Conservation (phyloP, 2,797 vertebrate species). For the Margarornis squamiger region DNA sequence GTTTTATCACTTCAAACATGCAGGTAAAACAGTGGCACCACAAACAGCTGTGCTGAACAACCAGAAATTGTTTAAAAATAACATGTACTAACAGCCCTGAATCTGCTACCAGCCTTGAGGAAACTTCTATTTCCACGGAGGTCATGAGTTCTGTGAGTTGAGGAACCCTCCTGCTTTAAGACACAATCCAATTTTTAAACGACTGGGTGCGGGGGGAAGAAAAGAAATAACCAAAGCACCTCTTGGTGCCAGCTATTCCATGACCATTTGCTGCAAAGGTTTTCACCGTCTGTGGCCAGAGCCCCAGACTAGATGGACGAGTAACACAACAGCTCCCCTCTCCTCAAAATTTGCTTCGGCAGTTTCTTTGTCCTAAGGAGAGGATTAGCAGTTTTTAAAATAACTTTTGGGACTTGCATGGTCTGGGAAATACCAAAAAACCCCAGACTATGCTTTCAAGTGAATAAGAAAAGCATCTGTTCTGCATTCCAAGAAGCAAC, state of each 20-base stretch:
- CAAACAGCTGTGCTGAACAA: neutral
- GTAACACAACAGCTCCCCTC: neutral
- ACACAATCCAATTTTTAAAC: neutral
- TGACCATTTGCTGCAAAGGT: neutral
- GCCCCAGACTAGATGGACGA: neutral
- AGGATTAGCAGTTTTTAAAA: constrained; percentile 7
- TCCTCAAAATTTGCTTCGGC: neutral
- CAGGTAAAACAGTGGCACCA: neutral
- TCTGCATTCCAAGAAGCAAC: constrained; percentile 20
- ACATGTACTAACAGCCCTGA: neutral
- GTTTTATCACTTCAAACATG: neutral
- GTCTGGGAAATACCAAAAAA: neutral
- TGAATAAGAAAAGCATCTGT: constrained; percentile 1
- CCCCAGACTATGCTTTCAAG: neutral
- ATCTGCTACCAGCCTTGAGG: neutral
- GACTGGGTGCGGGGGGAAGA: neutral
- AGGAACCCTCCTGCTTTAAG: neutral
- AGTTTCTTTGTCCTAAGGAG: neutral
- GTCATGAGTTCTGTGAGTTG: neutral
- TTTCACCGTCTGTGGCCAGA: neutral
- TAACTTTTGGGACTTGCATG: neutral
- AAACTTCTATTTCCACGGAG: neutral
- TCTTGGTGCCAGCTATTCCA: neutral
- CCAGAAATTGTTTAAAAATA: neutral
- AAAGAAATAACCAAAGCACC: neutral